Evolutionary conservation across 2,797 vertebrate species (phyloP).

Genomic region (Sitta carolinensis): DNA sequence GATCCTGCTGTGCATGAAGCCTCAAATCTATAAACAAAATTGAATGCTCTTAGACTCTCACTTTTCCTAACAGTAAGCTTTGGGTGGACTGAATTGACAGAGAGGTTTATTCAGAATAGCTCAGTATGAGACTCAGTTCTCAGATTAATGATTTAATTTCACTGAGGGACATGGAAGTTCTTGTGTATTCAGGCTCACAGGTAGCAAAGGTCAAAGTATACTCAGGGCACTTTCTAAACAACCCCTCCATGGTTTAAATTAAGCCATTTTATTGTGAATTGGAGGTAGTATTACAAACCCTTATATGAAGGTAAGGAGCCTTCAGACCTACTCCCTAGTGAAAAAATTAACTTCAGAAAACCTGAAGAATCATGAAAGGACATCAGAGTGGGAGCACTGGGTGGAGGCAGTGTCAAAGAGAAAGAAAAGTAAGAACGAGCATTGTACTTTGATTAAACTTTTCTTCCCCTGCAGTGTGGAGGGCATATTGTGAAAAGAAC

Average conservation of each 20-base stretch:
- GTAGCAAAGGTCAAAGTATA: neutral
- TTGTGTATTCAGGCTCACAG: neutral
- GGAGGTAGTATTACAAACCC: neutral
- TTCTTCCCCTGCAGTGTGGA: conserved; percentile 10
- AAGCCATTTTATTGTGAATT: neutral
- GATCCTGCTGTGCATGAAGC: neutral
- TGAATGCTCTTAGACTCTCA: neutral
- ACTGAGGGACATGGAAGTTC: neutral
- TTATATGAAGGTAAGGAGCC: neutral
- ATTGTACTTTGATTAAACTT: conserved; percentile 45
- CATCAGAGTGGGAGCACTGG: conserved; percentile 2
- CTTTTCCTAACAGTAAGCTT: neutral
- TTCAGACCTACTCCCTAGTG: neutral
- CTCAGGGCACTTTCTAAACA: neutral
- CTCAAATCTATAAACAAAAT: conserved; percentile 13
- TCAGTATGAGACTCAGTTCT: conserved; percentile 11
- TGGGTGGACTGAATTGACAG: neutral
- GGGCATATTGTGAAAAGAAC: conserved; percentile 37
- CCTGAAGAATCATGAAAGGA: neutral
- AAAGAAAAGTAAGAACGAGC: neutral
- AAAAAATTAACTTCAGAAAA: conserved; percentile 42
- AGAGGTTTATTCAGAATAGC: conserved; percentile 4
- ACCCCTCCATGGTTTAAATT: neutral
- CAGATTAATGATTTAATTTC: conserved; percentile 53
- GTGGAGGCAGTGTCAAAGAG: conserved; percentile 15